Percentiles rank a stretch among this genome's conserved stretches.
phyloP scores from a whole-genome alignment of 2,888 invertebrate genomes.

The Dyspetes luteomarginatus region DNA sequence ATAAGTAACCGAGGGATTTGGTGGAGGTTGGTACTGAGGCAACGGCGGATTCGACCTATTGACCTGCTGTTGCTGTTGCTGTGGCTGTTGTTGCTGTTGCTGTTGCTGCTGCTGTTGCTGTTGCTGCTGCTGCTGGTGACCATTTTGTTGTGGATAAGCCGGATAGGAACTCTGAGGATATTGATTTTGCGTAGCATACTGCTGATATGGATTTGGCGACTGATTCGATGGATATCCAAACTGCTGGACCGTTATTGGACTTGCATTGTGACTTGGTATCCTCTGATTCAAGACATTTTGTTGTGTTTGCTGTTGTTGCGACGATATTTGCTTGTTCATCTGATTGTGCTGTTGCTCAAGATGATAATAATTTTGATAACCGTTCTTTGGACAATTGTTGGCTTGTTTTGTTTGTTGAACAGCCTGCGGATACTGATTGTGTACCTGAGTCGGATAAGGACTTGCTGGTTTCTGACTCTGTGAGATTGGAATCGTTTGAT shows the following conservation, averaged over 20 bases:
- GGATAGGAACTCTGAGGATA: conserved; percentile 74
- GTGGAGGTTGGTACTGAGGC: conserved; percentile 83
- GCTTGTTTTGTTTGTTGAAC: conserved; percentile 69
- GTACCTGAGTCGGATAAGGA: conserved; percentile 78
- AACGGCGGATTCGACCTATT: conserved; percentile 78
- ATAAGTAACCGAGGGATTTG: conserved; percentile 77
- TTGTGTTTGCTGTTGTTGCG: conserved; percentile 72
- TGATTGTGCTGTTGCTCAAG: conserved; percentile 82
- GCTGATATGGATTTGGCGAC: conserved; percentile 77
- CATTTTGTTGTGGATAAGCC: conserved; percentile 76
- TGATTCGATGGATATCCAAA: conserved; percentile 75
- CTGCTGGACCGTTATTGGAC: conserved; percentile 80
- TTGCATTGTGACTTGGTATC: conserved; percentile 76
- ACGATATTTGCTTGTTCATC: conserved; percentile 79
- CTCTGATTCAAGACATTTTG: conserved; percentile 76
- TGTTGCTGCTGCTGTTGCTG: conserved; percentile 73
- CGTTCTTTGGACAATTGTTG: conserved; percentile 73
- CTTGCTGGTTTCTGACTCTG: conserved; percentile 80
- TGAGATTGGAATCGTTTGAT: conserved; percentile 75
- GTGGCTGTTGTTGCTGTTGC: conserved; percentile 70
- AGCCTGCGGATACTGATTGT: conserved; percentile 76
- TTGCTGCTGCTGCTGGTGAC: conserved; percentile 68
- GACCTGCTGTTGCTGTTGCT: conserved; percentile 70
- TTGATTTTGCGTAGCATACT: conserved; percentile 72
- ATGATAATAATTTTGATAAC: conserved; percentile 78